phyloP scores from a whole-genome alignment of 2,113 vertebrate genomes.

The Trogon surrucura region DNA sequence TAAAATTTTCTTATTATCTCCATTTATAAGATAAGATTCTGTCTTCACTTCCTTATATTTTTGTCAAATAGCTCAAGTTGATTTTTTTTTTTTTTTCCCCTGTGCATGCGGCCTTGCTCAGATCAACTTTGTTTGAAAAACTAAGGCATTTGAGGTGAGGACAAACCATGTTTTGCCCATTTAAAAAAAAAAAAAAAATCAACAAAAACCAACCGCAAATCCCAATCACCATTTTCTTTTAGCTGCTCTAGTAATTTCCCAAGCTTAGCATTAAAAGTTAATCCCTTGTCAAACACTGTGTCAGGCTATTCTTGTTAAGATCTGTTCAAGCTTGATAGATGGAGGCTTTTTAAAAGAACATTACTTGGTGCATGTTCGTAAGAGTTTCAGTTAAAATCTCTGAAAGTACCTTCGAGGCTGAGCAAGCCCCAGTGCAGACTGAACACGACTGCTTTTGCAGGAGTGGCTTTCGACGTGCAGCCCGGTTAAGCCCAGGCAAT shows the following conservation, averaged over 20 bases:
- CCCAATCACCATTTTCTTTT: neutral
- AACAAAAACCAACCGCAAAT: neutral
- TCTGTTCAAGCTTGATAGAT: neutral
- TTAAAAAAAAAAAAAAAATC: neutral
- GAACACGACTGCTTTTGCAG: neutral
- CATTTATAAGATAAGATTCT: neutral
- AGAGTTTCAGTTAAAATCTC: neutral
- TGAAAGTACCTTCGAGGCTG: neutral
- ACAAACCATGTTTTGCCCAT: neutral
- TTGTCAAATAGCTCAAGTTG: neutral
- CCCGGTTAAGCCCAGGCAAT: neutral
- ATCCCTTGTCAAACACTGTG: conserved; percentile 15
- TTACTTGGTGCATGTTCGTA: neutral
- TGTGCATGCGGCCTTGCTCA: neutral
- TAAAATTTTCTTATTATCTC: neutral
- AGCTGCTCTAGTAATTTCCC: conserved; percentile 1
- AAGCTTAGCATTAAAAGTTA: neutral
- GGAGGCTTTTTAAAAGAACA: neutral
- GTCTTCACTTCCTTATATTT: neutral
- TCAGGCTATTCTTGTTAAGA: conserved; percentile 3
- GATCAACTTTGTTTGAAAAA: conserved; percentile 7
- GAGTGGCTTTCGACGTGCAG: neutral
- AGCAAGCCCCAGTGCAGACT: neutral
- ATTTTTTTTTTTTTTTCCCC: neutral
- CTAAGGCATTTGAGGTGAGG: conserved; percentile 18